phyloP scores from a whole-genome alignment of 1,140 invertebrate genomes.

The Drosophila dunni region DNA sequence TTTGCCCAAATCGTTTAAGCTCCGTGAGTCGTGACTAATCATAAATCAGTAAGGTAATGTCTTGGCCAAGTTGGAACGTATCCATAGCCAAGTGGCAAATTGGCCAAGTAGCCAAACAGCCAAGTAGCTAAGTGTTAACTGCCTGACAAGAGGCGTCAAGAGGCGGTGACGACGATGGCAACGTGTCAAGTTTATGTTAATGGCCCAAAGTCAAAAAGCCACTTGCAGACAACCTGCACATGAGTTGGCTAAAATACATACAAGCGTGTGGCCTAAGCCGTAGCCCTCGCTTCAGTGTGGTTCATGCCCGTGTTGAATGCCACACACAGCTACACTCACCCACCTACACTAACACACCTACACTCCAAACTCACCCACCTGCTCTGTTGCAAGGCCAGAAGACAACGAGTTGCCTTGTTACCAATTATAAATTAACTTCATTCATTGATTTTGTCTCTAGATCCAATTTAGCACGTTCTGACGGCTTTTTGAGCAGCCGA shows the following conservation, averaged over 20 bases:
- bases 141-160: slow-evolving; percentile 44
- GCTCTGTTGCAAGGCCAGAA: background rate
- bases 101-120: slow-evolving; percentile 31
- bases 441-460: slow-evolving; percentile 35
- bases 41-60: slow-evolving; percentile 61
- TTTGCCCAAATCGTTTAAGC: slow-evolving; percentile 47
- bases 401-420: slow-evolving; percentile 14
- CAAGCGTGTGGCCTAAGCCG: background rate
- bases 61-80: slow-evolving; percentile 22
- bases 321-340: slow-evolving; percentile 5
- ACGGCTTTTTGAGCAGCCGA: background rate
- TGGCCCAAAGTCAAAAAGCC: slow-evolving; percentile 65
- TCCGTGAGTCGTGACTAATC: slow-evolving; percentile 74
- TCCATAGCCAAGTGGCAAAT: slow-evolving; percentile 22
- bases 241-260: slow-evolving; percentile 23
- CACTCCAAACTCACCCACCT: background rate
- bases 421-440: slow-evolving; percentile 31
- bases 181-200: slow-evolving; percentile 77
- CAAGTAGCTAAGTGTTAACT: slow-evolving; percentile 50
- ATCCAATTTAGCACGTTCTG: background rate
- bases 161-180: slow-evolving; percentile 38
- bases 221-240: slow-evolving; percentile 43
- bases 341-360: no score
- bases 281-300: slow-evolving; percentile 8
- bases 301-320: slow-evolving; percentile 51